These are phyloP conservation scores for Nomia melanderi DNA, from an alignment of 1,140 invertebrate species.

Conservation along the genomic window DNA sequence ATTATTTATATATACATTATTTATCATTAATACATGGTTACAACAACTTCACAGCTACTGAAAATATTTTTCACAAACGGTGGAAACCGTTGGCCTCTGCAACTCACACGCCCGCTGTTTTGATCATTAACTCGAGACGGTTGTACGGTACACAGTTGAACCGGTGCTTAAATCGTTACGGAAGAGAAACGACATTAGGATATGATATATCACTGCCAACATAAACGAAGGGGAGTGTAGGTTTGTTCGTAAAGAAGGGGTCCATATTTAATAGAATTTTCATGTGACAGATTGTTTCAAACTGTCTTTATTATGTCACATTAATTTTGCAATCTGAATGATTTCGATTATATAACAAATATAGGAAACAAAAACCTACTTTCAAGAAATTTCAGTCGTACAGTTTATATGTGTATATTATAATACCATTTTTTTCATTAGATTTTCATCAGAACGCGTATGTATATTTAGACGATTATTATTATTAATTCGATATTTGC, in stretches of 20 bases:
- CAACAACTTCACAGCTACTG: too few relatives aligned
- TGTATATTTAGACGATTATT: too few relatives aligned
- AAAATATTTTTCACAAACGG: neutral
- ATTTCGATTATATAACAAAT: too few relatives aligned
- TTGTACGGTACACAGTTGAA: neutral
- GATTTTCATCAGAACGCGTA: too few relatives aligned
- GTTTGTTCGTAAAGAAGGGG: neutral
- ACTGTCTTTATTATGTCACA: neutral
- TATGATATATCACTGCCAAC: conserved; percentile 1
- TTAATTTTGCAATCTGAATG: too few relatives aligned
- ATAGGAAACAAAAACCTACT: too few relatives aligned
- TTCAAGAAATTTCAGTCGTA: too few relatives aligned
- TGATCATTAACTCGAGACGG: neutral
- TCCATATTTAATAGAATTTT: neutral
- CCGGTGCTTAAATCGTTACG: conserved; percentile 3
- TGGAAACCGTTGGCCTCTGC: neutral
- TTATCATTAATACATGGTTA: too few relatives aligned
- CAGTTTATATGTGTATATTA: too few relatives aligned
- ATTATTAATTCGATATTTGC: too few relatives aligned
- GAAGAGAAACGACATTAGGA: neutral
- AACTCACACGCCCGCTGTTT: neutral
- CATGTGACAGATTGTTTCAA: neutral
- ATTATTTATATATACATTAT: too few relatives aligned
- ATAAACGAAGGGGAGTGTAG: neutral
- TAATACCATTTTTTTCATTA: too few relatives aligned